Base-by-base conservation (phyloP, 2,797 vertebrate species). In the Dromococcyx pavoninus region DNA sequence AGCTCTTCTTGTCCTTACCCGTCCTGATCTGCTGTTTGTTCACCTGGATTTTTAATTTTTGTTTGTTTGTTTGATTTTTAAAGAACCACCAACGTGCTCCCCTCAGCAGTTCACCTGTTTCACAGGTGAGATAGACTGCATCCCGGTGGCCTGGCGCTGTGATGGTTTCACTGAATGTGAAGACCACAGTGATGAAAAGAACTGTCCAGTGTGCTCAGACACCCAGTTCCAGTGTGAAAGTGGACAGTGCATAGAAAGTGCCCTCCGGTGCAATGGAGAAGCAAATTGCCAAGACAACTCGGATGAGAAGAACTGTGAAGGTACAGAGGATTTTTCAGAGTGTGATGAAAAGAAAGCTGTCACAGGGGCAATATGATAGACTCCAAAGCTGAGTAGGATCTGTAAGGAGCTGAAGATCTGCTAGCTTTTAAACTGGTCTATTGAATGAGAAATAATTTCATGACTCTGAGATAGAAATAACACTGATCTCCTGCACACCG, bases 1-100 rank as follows among this genome's bases (percentile, higher is more conserved):
- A 73, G 50, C 67, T 72, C 14, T 19, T 85, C 24, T 41, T 82
- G 60, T 69, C 74, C 57, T 87, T 78, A 73, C 71, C 75, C 93
- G 71, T 88, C 73, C 67, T 50, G 1, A 67, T 56, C 33, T 85
- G 22, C 87, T 50, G 33, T 60, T 91, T 82, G 66, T 85, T 94
- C 80, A 87, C 80, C 57, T 87, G 80, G 67, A 88, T 94, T 91
- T 92, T 90, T 96, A 93, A 93, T 74, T 94, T 79, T 48, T 97
- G 64, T 94, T 86, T 96, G 65, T 97, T 74, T 94, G 57, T 92
- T 97, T 96, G 86, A 91, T 93, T 95, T 95, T 74, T 94, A 30
- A 98, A 99, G 99, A 99, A 86, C 99, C 99, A 2, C 99, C 99
- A 88, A 99, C 99, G 32, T 99, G 99, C 90, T 99, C 99, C 39